A percentile compares a stretch with the other conserved stretches of the same genome.
phyloP scores from a whole-genome alignment of 2,797 vertebrate genomes.

The Pipistrellus pipistrellus region DNA sequence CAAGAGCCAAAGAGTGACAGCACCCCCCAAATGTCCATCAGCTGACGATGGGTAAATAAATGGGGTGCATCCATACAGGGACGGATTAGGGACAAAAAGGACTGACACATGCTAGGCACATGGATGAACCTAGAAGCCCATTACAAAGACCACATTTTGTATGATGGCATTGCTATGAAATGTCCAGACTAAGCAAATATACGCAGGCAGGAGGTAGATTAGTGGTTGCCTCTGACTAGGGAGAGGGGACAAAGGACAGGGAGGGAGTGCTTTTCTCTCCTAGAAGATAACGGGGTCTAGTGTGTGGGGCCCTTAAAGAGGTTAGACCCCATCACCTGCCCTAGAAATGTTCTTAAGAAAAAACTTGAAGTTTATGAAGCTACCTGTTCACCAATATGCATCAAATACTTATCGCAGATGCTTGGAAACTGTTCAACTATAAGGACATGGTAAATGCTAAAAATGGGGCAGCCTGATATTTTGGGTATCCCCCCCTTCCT shows the following conservation, averaged over 20 bases:
- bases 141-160: neutral
- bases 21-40: neutral
- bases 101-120: neutral
- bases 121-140: neutral
- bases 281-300: neutral
- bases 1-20: neutral
- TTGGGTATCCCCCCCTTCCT: neutral
- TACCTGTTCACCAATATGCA: neutral
- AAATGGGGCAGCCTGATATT: neutral
- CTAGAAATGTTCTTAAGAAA: neutral
- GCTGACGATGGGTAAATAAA: neutral
- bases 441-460: neutral
- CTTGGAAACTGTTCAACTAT: neutral
- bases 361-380: neutral
- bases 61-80: neutral
- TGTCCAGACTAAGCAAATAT: neutral
- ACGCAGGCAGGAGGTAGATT: neutral
- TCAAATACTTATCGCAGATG: neutral
- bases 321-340: neutral
- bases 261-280: neutral
- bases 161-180: neutral
- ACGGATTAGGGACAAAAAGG: neutral
- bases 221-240: neutral
- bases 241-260: no score
- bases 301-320: neutral